Conservation (phyloP, 2,113 vertebrate genomes). For the Myotis brandtii region DNA sequence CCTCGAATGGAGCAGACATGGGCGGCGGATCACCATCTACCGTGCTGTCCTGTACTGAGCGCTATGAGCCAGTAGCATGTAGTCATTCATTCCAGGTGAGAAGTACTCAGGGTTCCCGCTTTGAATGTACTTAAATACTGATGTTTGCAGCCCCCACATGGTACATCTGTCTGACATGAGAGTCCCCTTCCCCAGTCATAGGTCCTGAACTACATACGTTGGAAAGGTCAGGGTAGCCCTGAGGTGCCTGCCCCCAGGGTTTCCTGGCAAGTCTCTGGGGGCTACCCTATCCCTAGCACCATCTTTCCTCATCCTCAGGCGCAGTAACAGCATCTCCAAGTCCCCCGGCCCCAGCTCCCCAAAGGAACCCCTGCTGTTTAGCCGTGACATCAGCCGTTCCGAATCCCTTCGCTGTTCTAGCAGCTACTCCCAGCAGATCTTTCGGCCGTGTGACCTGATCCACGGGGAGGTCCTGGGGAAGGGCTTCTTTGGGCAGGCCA, state of each 20-base stretch:
- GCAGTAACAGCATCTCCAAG: constrained; percentile 97
- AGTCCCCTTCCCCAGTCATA: not conserved
- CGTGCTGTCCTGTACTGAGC: not conserved
- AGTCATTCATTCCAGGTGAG: not conserved
- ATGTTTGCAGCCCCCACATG: not conserved
- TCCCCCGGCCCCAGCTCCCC: constrained; percentile 94
- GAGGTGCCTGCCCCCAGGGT: not conserved
- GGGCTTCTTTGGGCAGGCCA: constrained; percentile 98
- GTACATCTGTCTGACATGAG: not conserved
- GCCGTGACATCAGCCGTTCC: constrained; percentile 94
- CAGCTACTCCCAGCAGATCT: constrained; percentile 97
- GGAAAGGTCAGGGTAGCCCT: not conserved
- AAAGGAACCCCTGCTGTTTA: constrained; percentile 89
- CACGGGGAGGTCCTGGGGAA: constrained; percentile 97
- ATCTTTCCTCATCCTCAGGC: constrained; percentile 82
- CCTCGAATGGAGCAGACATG: not conserved
- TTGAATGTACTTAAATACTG: not conserved
- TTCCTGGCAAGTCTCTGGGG: not conserved
- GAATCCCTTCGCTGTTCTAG: constrained; percentile 94
- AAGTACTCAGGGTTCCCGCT: not conserved
- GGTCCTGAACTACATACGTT: not conserved
- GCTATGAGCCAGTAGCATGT: not conserved
- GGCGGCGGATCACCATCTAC: not conserved
- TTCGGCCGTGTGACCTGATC: constrained; percentile 96
- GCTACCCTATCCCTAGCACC: not conserved